Evolutionary conservation across 2,113 vertebrate genomes (phyloP).

Genomic region (Peucedramus taeniatus): DNA sequence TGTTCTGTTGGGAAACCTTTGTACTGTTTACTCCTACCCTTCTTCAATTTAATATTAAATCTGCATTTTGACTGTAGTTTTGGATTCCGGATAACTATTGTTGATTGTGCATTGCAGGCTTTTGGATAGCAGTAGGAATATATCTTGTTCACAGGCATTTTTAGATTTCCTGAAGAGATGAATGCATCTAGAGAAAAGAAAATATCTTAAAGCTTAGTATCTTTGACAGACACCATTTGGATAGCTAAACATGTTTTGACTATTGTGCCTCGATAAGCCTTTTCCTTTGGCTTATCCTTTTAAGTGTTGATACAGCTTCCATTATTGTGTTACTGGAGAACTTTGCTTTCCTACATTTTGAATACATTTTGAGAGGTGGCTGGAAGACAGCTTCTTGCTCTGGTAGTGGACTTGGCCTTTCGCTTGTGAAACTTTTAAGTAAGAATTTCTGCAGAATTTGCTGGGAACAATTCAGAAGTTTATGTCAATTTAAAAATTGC

Average conservation of each 20-base stretch:
- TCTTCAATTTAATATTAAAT: background rate
- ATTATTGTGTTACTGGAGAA: background rate
- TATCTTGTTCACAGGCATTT: background rate
- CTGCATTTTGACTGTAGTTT: background rate
- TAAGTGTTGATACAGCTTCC: background rate
- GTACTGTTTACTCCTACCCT: background rate
- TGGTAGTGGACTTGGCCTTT: background rate
- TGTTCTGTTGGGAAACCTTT: background rate
- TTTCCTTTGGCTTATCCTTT: background rate
- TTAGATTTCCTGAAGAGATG: background rate
- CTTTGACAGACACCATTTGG: background rate
- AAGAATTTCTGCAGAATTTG: background rate
- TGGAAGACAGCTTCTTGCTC: background rate
- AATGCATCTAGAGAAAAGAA: background rate
- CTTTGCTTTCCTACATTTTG: background rate
- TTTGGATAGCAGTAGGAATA: background rate
- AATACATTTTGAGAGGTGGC: background rate
- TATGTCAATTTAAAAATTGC: background rate
- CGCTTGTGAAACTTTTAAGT: background rate
- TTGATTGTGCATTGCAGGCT: background rate
- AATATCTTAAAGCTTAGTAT: background rate
- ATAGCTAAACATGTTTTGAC: background rate
- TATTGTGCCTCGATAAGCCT: background rate
- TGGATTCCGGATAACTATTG: background rate
- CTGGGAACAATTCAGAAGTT: background rate